Evolutionary conservation across 2,888 invertebrate genomes (phyloP).

Genomic region (Petrolisthes manimaculis): DNA sequence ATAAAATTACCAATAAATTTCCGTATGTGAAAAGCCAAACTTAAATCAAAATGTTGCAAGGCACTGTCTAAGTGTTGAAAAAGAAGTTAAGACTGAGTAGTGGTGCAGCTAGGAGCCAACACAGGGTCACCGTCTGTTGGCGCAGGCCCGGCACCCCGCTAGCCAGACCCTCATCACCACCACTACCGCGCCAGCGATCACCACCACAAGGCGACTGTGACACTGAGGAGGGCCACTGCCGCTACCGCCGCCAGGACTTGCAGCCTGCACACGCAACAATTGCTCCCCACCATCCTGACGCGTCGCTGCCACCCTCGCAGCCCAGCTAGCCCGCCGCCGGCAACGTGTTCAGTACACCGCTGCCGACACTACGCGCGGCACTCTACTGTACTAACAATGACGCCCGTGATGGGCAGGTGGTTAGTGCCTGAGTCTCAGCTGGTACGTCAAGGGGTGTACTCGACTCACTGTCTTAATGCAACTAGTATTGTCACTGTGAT

Average conservation of each 20-base stretch:
- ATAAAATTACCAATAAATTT: conserved; percentile 47
- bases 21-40: conserved; percentile 34
- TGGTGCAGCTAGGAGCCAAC: conserved; percentile 30
- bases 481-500: conserved; percentile 40
- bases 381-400: conserved; percentile 23
- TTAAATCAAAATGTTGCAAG: conserved; percentile 42
- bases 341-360: conserved; percentile 37
- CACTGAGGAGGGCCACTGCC: conserved; percentile 60
- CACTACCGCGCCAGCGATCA: conserved; percentile 56
- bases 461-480: background rate
- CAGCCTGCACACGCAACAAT: conserved; percentile 60
- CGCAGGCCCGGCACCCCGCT: conserved; percentile 51
- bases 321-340: conserved; percentile 44
- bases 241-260: conserved; percentile 43
- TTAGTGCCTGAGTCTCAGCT: conserved; percentile 38
- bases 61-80: conserved; percentile 35
- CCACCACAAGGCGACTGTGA: conserved; percentile 61
- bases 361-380: conserved; percentile 40
- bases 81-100: conserved; percentile 27
- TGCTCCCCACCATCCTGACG: conserved; percentile 48
- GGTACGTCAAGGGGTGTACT: conserved; percentile 44
- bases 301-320: conserved; percentile 44
- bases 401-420: conserved; percentile 31
- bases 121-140: conserved; percentile 49
- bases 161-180: conserved; percentile 50